Base-by-base conservation (phyloP, 2,113 vertebrate species). In the Toxotes jaculatrix region DNA sequence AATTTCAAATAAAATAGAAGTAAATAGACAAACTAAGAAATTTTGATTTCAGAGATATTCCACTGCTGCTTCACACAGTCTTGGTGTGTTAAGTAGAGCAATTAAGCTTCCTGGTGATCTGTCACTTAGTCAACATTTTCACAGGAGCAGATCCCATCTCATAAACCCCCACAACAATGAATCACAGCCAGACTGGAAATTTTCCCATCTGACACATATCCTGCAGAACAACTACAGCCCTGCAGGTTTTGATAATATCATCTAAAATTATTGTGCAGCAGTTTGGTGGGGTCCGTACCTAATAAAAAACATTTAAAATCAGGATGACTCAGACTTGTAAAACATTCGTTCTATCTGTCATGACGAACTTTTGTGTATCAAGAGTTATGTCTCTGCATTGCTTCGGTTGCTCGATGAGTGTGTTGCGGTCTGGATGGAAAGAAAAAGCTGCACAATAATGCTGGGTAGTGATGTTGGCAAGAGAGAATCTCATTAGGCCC, bases 401-500 rank as follows among this genome's bases (percentile, higher is more conserved):
- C 79, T 79, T 70, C 60, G 71, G 74, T 82, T 82, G 36, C 62
- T 51, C 16, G 14, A 66, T 83, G 70, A 86, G 79, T 66, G 61
- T 83, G 89, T 73, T 83, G 81, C 12, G 87, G 92, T 91, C 76
- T 86, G 73, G 31, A 59, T 17, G 42, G 71, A 65, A 57, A 78
- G 55, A 74, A 76, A 80, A 75, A 84, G 68, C 82, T 77, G 60
- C 76, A 78, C 64, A 61, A 69, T 82, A 85, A 86, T 61, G 83
- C 71, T 19, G 79, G 80, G 61, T 65, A 79, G 80, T 11, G 67
- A 87, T 86, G 80, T 83, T 89, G 91, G 90, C 77, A 79, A 55
- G 45, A 68, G 80, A 80, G 83, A 88, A 79, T 88, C 82, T 89
- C 90, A 92, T 91, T 93, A 91, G 84, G 32, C 36, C 38, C 13